A percentile compares a stretch with the other conserved stretches of the same genome.
phyloP scores from a whole-genome alignment of 2,113 vertebrate genomes.

The Baryphthengus martii region DNA sequence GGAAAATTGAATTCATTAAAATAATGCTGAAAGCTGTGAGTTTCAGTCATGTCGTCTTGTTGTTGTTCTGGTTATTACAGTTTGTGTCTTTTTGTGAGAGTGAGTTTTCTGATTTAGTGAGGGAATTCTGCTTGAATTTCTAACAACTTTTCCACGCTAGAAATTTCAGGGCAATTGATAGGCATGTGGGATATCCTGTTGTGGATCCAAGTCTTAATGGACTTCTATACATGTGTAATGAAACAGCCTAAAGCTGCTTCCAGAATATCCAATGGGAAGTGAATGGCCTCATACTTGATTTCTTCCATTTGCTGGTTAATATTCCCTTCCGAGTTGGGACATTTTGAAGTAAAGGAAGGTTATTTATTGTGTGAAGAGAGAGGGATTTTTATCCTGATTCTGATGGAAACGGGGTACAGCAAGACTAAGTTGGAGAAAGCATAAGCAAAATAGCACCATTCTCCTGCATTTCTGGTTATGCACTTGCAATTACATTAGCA shows the following conservation, averaged over 20 bases:
- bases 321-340: background rate
- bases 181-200: background rate
- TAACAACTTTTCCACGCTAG: background rate
- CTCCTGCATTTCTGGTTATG: background rate
- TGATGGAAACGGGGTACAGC: background rate
- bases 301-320: background rate
- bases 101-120: background rate
- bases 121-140: background rate
- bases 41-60: background rate
- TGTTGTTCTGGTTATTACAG: too few relatives aligned
- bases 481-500: background rate
- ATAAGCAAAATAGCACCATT: background rate
- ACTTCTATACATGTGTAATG: background rate
- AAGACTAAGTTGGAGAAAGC: background rate
- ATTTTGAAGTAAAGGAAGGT: background rate
- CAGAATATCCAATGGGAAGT: background rate
- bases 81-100: background rate
- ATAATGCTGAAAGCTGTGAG: fast-evolving
- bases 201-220: background rate
- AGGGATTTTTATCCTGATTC: background rate
- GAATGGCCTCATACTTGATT: background rate
- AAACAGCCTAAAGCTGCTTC: background rate
- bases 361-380: background rate
- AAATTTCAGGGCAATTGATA: background rate
- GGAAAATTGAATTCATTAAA: background rate